Evolutionary conservation across 2,888 invertebrate species (phyloP).

Genomic region (Agonopterix arenella): DNA sequence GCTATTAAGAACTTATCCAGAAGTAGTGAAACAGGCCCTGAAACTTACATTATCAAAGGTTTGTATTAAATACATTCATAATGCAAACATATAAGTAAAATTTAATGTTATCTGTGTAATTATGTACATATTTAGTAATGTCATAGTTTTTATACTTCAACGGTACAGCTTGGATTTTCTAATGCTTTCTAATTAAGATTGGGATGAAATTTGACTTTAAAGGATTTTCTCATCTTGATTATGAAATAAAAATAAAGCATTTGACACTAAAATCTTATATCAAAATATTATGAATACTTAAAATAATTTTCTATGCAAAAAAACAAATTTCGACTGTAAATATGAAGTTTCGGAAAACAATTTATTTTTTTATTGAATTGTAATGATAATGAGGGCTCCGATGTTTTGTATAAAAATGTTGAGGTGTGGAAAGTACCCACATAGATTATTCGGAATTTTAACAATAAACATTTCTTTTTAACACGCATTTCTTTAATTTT

Average conservation of each 20-base stretch:
- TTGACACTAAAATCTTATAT: constrained; percentile 20
- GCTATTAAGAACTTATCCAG: no score
- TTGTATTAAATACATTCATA: constrained; percentile 18
- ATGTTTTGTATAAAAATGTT: constrained; percentile 42
- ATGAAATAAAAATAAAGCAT: constrained; percentile 20
- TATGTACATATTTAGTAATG: constrained; percentile 55
- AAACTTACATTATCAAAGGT: constrained; percentile 16
- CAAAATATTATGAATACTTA: constrained; percentile 15
- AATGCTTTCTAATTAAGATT: constrained; percentile 1
- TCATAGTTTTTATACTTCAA: constrained; percentile 55
- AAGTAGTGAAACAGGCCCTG: no score
- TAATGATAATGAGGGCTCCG: constrained; percentile 34
- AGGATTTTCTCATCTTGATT: constrained; percentile 11
- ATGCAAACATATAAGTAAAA: constrained; percentile 27
- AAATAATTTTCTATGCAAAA: constrained; percentile 16
- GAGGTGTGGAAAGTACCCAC: constrained; percentile 30
- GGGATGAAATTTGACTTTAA: constrained; percentile 9
- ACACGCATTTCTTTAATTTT: background rate
- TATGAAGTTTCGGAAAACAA: constrained; percentile 44
- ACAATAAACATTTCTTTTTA: constrained; percentile 53
- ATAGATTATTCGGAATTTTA: constrained; percentile 48
- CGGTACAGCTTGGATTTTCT: constrained; percentile 20
- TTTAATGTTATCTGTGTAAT: constrained; percentile 42
- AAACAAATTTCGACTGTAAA: constrained; percentile 40
- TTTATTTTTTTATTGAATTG: constrained; percentile 66